Conservation (phyloP, 1,140 invertebrate species). For the Ceratitis capitata region DNA sequence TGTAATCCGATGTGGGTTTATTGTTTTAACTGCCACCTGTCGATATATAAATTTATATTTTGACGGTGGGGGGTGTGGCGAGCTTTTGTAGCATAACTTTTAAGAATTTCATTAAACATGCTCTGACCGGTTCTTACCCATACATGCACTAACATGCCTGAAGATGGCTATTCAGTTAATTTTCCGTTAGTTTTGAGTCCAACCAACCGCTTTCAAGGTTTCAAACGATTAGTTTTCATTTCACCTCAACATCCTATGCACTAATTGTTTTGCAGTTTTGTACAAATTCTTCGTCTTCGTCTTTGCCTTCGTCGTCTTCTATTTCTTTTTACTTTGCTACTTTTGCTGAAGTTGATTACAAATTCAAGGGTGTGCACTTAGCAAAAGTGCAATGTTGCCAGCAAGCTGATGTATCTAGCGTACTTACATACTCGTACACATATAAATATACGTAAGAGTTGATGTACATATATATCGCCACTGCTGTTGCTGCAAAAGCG, state of each 20-base stretch:
- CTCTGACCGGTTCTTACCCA: neutral
- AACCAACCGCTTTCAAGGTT: neutral
- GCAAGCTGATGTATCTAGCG: too few species aligned
- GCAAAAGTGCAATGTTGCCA: neutral
- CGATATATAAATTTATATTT: too few species aligned
- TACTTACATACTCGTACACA: too few species aligned
- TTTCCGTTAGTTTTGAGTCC: neutral
- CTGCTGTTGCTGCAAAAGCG: too few species aligned
- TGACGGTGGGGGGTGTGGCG: too few species aligned
- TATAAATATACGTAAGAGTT: too few species aligned
- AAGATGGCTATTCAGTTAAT: too few species aligned
- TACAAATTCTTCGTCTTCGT: neutral
- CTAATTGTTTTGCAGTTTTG: constrained; percentile 27
- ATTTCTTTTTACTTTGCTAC: neutral
- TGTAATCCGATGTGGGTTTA: too few species aligned
- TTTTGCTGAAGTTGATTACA: neutral
- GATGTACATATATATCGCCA: too few species aligned
- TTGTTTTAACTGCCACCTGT: neutral
- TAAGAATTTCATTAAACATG: neutral
- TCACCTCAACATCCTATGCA: neutral
- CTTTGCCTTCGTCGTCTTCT: too few species aligned
- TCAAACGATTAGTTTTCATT: neutral
- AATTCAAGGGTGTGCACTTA: constrained; percentile 17
- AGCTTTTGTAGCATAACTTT: neutral
- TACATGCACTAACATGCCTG: too few species aligned